These are phyloP conservation scores for Drosophila yakuba DNA, from an alignment of 1,140 invertebrate species.

Conservation along the genomic window DNA sequence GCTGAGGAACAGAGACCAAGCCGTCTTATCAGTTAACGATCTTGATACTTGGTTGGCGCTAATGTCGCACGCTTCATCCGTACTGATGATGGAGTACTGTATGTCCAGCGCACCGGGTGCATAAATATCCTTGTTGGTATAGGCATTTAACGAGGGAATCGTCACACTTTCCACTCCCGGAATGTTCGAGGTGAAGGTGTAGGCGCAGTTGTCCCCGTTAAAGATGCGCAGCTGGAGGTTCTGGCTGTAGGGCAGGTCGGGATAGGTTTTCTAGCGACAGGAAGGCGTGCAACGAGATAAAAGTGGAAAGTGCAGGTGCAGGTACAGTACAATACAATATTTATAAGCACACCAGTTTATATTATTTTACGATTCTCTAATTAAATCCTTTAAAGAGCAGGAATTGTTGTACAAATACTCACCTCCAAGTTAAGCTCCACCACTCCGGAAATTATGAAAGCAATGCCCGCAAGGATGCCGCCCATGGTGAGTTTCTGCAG, in stretches of 20 bases:
- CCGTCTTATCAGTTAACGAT: conserved; percentile 11
- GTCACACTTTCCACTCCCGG: conserved; percentile 16
- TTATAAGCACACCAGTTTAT: not conserved
- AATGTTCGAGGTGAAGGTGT: conserved; percentile 54
- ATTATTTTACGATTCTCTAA: too few relatives aligned
- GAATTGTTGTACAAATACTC: conserved; percentile 26
- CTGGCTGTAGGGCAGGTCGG: conserved; percentile 86
- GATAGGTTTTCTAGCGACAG: conserved; percentile 86
- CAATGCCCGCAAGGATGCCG: conserved; percentile 91
- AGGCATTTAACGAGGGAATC: conserved; percentile 71
- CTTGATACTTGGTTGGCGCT: not conserved
- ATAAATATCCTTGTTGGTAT: conserved; percentile 71
- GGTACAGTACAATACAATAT: conserved; percentile 15
- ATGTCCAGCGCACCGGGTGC: not conserved
- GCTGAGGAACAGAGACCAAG: conserved; percentile 85
- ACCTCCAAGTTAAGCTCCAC: conserved; percentile 92
- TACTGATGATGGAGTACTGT: conserved; percentile 16
- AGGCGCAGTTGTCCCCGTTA: conserved; percentile 87
- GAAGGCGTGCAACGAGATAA: conserved; percentile 51
- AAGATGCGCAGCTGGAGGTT: conserved; percentile 89
- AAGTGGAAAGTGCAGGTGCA: conserved; percentile 15
- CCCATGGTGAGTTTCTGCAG: conserved; percentile 88
- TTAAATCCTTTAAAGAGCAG: too few relatives aligned
- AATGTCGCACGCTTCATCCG: conserved; percentile 16
- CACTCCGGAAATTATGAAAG: conserved; percentile 95